Evolutionary conservation across 2,113 vertebrate species (phyloP).

Genomic region (Enhydra lutris): DNA sequence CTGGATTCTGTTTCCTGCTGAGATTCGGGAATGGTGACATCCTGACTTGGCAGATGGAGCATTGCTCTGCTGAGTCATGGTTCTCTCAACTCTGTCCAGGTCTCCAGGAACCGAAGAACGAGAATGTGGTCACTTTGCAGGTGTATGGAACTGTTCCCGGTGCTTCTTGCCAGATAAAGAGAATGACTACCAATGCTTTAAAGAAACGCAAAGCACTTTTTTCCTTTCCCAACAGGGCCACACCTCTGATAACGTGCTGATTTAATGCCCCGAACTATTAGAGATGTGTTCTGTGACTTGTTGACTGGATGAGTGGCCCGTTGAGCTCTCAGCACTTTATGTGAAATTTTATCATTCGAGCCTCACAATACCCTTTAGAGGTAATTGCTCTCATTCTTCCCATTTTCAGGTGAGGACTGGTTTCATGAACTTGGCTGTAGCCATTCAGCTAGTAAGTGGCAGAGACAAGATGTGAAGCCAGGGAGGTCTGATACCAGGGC

Average conservation of each 20-base stretch:
- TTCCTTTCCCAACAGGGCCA: neutral
- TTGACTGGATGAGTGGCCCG: too few species aligned
- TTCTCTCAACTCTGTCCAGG: conserved; percentile 54
- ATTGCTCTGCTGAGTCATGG: conserved; percentile 57
- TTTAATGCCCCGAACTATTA: neutral
- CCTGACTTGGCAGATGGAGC: conserved; percentile 55
- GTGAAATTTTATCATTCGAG: neutral
- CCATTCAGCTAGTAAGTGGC: accelerated
- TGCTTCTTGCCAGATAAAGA: conserved; percentile 39
- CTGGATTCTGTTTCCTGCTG: conserved; percentile 58
- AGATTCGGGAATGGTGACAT: conserved; percentile 41
- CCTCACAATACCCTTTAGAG: neutral
- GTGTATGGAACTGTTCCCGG: conserved; percentile 62
- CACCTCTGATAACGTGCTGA: neutral
- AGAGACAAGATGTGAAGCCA: neutral
- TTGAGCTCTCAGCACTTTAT: neutral
- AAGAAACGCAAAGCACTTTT: conserved; percentile 32
- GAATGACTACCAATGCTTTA: conserved; percentile 23
- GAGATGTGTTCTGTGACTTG: neutral
- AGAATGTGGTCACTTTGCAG: conserved; percentile 69
- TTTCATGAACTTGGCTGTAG: neutral
- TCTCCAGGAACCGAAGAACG: conserved; percentile 58
- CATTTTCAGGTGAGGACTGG: conserved; percentile 12
- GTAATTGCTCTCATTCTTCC: neutral
- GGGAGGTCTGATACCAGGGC: neutral